Evolutionary conservation across 2,797 vertebrate genomes (phyloP), one percentile per base, ranked within the genome.

Genomic region (Chaetodon trifasciatus): DNA sequence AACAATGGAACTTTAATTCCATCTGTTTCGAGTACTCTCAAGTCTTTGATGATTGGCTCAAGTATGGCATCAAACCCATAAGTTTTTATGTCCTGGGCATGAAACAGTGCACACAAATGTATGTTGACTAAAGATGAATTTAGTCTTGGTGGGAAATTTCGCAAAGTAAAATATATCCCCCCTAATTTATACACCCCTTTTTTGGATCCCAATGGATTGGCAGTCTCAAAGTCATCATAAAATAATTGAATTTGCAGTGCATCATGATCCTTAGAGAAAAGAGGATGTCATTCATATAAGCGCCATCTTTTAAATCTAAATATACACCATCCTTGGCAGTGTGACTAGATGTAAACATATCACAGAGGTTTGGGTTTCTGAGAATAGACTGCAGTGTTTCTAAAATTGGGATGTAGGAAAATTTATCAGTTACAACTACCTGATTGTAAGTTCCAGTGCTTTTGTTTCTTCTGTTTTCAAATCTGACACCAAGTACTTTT

Each of bases 11-110:
- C 24, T 70, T 63, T 19, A 61, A 87, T 52, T 24, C 83, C 70
- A 7, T 84, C 47, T 4, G 67, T 82, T 32, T 84, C 68, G 8
- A 86, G 75, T 21, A 77, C 61, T 70, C 77, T 86, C 5, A 79
- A 4, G 37, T 65, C 42, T 39, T 17, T 49, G 1, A 60, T 3
- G 12, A 70, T 15, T 73, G 74, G 79, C 55, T 82, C 57, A 60
- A 72, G 74, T 16, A 62, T 72, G 3, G 35, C 1, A 5, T 77
- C 16, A 68, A 74, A 83, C 0, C 81, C 70, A 65, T 74, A 78
- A 0, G 6, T 23, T 62, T 83, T 83, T 24, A 78, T 74, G 28
- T 83, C 70, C 11, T 78, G 63, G 2, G 81, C 56, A 63, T 78
- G 50, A 42, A 83, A 83, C 3, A 78, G 52, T 32, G 75, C 70